Evolutionary conservation across 2,113 vertebrate genomes (phyloP).

Genomic region (Solenodon paradoxus): DNA sequence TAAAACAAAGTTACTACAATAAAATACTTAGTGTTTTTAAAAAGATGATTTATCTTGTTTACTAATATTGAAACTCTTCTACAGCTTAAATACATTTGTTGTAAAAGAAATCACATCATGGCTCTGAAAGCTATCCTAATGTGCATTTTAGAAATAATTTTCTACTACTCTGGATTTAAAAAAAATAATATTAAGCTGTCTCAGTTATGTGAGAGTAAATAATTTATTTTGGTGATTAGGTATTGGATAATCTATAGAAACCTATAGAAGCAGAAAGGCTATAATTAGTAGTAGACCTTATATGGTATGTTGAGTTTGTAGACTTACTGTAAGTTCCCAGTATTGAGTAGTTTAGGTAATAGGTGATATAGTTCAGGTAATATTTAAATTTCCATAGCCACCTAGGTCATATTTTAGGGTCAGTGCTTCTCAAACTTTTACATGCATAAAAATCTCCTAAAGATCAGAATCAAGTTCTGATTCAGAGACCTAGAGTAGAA

Average conservation of each 20-base stretch:
- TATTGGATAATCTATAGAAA: background rate
- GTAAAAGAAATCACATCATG: background rate
- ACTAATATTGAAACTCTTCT: background rate
- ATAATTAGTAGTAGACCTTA: background rate
- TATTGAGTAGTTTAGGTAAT: background rate
- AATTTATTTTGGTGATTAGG: background rate
- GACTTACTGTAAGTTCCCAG: background rate
- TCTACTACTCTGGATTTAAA: too few species aligned
- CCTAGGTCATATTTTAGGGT: background rate
- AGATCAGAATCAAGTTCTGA: background rate
- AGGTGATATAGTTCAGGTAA: too few species aligned
- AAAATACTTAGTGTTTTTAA: too few species aligned
- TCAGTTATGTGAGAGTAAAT: background rate
- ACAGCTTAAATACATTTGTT: background rate
- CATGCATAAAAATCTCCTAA: too few species aligned
- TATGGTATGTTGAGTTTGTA: background rate
- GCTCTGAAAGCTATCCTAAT: constrained; percentile 9
- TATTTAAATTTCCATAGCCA: background rate
- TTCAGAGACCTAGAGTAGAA: background rate
- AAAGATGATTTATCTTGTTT: constrained; percentile 6
- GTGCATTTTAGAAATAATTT: constrained; percentile 9
- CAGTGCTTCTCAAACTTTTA: too few species aligned
- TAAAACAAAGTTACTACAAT: too few species aligned
- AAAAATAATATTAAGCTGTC: background rate
- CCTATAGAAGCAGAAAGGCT: background rate